Percentiles rank a stretch among this genome's conserved stretches.
phyloP scores from a whole-genome alignment of 2,888 invertebrate species.

The Aphrophora alni region DNA sequence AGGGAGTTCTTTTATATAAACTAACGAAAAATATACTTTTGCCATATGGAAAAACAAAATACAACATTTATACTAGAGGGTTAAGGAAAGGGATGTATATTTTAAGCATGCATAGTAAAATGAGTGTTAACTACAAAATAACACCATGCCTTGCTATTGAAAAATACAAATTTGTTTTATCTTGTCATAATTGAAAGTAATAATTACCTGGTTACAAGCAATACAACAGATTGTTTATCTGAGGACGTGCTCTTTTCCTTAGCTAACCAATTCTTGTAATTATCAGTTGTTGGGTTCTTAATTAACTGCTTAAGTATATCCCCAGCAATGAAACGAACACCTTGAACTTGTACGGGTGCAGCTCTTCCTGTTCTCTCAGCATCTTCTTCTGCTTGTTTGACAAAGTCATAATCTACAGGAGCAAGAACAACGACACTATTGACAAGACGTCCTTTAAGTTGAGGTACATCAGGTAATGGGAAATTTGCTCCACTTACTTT shows the following conservation, averaged over 20 bases:
- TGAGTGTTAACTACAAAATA: too few species aligned
- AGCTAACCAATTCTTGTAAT: slow-evolving; percentile 81
- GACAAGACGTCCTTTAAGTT: slow-evolving; percentile 76
- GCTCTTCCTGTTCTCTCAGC: slow-evolving; percentile 58
- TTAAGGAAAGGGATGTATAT: too few species aligned
- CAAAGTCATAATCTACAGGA: slow-evolving; percentile 76
- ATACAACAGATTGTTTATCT: slow-evolving; percentile 80
- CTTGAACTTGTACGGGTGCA: slow-evolving; percentile 68
- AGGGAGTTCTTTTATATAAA: too few species aligned
- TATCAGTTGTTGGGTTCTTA: slow-evolving; percentile 75
- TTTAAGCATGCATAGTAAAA: too few species aligned
- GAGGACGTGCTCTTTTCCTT: slow-evolving; percentile 76
- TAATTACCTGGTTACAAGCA: slow-evolving; percentile 80
- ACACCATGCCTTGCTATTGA: too few species aligned
- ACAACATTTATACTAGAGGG: too few species aligned
- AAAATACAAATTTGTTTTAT: too few species aligned
- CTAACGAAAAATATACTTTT: too few species aligned
- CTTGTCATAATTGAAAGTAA: too few species aligned
- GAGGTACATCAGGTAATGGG: slow-evolving; percentile 80
- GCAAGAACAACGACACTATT: slow-evolving; percentile 86
- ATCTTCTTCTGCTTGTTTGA: slow-evolving; percentile 53
- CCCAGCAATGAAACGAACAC: slow-evolving; percentile 75
- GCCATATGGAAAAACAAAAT: too few species aligned
- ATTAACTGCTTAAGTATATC: slow-evolving; percentile 77
- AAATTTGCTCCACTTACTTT: slow-evolving; percentile 87